phyloP scores from a whole-genome alignment of 2,888 invertebrate species.

The Steinernema hermaphroditum region DNA sequence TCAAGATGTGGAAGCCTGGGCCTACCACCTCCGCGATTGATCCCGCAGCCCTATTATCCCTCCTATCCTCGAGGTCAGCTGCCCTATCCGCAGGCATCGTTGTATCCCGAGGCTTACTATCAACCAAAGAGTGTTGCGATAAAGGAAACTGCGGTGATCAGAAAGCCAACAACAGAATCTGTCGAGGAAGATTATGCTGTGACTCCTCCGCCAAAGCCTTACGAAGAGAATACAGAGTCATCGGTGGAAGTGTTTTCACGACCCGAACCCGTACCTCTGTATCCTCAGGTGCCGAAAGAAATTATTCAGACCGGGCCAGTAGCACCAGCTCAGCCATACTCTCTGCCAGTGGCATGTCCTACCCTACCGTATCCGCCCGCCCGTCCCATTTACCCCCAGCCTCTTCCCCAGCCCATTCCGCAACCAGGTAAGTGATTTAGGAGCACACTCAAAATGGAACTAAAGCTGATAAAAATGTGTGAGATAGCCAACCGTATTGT shows the following conservation, averaged over 20 bases:
- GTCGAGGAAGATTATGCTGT: not conserved
- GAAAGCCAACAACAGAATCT: constrained; percentile 5
- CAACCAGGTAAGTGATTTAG: constrained; percentile 17
- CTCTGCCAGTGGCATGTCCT: not conserved
- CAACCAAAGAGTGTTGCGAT: not conserved
- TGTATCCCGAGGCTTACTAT: not conserved
- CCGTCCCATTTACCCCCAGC: constrained; percentile 11
- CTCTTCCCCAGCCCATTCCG: constrained; percentile 20
- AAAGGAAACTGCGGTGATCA: constrained; percentile 20
- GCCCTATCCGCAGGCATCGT: not conserved
- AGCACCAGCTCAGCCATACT: not conserved
- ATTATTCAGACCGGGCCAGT: not conserved
- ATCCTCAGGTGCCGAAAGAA: constrained; percentile 2
- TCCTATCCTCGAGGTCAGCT: not conserved
- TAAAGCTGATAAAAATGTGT: not conserved
- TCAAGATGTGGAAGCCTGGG: not conserved
- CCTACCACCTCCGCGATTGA: not conserved
- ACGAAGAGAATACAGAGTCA: constrained; percentile 3
- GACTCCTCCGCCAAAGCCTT: not conserved
- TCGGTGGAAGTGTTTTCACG: not conserved
- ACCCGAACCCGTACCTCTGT: constrained; percentile 5
- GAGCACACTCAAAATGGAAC: too few relatives aligned
- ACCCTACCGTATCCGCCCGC: not conserved
- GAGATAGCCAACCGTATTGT: too few relatives aligned
- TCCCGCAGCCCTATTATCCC: not conserved